phyloP scores from a whole-genome alignment of 1,140 invertebrate species.

The Aphidius gifuensis region DNA sequence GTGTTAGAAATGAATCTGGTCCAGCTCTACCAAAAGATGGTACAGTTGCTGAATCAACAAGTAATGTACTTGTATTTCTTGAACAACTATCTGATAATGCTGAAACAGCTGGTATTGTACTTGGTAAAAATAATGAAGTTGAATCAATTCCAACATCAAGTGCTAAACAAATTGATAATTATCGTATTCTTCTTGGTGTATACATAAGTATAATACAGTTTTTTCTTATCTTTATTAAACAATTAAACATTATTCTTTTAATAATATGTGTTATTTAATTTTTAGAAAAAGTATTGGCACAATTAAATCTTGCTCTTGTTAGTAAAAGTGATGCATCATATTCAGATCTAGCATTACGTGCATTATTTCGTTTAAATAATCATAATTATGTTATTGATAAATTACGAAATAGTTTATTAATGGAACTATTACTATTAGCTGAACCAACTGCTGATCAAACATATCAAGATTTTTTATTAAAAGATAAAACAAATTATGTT shows the following conservation, averaged over 20 bases:
- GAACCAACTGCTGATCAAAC: slow-evolving; percentile 81
- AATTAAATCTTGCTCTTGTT: slow-evolving; percentile 78
- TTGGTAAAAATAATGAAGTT: slow-evolving; percentile 54
- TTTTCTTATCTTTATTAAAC: slow-evolving; percentile 10
- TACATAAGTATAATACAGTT: slow-evolving; percentile 67
- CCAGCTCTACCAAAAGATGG: slow-evolving; percentile 88
- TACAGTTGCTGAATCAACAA: slow-evolving; percentile 93
- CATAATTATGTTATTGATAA: slow-evolving; percentile 91
- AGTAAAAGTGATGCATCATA: slow-evolving; percentile 82
- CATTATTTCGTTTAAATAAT: slow-evolving; percentile 88
- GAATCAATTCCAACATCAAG: slow-evolving; percentile 56
- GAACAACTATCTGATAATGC: slow-evolving; percentile 79
- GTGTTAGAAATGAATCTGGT: slow-evolving; percentile 79
- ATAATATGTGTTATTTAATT: slow-evolving; percentile 8
- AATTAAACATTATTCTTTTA: neutral
- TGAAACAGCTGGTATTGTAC: slow-evolving; percentile 69
- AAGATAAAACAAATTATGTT: slow-evolving; percentile 48
- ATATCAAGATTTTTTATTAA: slow-evolving; percentile 69
- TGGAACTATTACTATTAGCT: slow-evolving; percentile 74
- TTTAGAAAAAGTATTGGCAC: slow-evolving; percentile 79
- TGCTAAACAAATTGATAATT: slow-evolving; percentile 55
- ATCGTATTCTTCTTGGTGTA: slow-evolving; percentile 67
- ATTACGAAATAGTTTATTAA: slow-evolving; percentile 75
- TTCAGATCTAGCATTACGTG: slow-evolving; percentile 74
- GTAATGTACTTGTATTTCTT: slow-evolving; percentile 85